These are phyloP conservation scores for Oscheius sp. DNA, from an alignment of 2,888 invertebrate species.

Conservation along the genomic window DNA sequence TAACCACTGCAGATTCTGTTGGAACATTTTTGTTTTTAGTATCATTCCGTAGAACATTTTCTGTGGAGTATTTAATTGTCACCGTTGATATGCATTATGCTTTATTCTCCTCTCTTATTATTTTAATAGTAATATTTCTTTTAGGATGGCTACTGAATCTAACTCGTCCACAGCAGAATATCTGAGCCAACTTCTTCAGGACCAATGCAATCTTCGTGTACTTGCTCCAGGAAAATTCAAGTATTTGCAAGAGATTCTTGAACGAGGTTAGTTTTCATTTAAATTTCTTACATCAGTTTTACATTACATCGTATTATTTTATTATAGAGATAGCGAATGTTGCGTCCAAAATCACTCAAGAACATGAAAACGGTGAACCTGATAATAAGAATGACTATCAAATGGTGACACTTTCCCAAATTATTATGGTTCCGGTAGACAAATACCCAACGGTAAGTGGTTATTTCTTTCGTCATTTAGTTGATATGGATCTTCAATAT, in stretches of 20 bases:
- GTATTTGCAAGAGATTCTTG: constrained; percentile 15
- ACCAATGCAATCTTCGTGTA: background rate
- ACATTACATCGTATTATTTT: background rate
- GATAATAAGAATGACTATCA: constrained; percentile 25
- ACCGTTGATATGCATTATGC: too few relatives aligned
- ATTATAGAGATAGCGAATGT: constrained; percentile 14
- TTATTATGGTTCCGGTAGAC: constrained; percentile 98
- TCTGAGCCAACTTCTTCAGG: constrained; percentile 6
- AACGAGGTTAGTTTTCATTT: constrained; percentile 5
- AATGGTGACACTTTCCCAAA: constrained; percentile 90
- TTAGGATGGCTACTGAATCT: too few relatives aligned
- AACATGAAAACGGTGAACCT: background rate
- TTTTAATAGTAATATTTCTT: too few relatives aligned
- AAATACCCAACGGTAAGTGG: constrained; percentile 94
- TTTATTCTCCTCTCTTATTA: too few relatives aligned
- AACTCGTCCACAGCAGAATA: too few relatives aligned
- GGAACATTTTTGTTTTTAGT: too few relatives aligned
- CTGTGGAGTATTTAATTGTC: too few relatives aligned
- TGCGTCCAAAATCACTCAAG: background rate
- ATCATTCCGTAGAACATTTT: too few relatives aligned
- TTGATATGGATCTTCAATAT: background rate
- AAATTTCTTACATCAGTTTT: background rate
- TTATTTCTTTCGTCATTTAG: too few relatives aligned
- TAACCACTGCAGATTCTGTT: too few relatives aligned
- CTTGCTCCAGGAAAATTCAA: constrained; percentile 16